phyloP scores from a whole-genome alignment of 2,113 vertebrate genomes.

The Entosphenus tridentatus region DNA sequence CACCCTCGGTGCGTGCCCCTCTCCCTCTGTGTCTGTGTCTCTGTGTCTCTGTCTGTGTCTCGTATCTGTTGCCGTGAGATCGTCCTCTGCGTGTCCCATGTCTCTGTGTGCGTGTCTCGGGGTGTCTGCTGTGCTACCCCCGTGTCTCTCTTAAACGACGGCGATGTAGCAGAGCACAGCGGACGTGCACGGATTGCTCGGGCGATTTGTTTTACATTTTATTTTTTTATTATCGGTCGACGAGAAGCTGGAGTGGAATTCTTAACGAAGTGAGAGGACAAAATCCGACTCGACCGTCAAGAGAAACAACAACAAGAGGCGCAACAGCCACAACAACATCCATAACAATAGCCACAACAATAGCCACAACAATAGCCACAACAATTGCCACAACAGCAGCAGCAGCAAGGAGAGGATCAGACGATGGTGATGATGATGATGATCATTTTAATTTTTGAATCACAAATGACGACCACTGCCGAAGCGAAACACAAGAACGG shows the following conservation, averaged over 20 bases:
- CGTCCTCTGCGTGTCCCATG: neutral
- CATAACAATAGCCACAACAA: no score
- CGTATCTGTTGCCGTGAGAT: neutral
- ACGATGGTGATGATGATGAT: no score
- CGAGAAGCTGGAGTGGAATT: neutral
- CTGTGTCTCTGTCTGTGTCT: slow-evolving; percentile 2
- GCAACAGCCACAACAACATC: no score
- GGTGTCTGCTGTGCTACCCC: neutral
- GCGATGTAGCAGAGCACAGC: neutral
- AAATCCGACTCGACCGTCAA: neutral
- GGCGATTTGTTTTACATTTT: neutral
- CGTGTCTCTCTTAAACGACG: neutral
- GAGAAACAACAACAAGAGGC: no score
- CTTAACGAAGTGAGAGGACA: neutral
- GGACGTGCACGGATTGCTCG: neutral
- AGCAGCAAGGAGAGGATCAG: no score
- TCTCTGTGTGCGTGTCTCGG: neutral
- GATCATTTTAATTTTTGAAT: no score
- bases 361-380: no score
- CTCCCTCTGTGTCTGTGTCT: neutral
- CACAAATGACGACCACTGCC: no score
- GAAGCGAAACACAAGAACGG: no score
- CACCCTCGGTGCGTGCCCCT: neutral
- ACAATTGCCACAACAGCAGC: no score
- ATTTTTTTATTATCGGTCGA: neutral